Conservation (phyloP, 2,113 vertebrate species). For the Sphaerodactylus townsendi region DNA sequence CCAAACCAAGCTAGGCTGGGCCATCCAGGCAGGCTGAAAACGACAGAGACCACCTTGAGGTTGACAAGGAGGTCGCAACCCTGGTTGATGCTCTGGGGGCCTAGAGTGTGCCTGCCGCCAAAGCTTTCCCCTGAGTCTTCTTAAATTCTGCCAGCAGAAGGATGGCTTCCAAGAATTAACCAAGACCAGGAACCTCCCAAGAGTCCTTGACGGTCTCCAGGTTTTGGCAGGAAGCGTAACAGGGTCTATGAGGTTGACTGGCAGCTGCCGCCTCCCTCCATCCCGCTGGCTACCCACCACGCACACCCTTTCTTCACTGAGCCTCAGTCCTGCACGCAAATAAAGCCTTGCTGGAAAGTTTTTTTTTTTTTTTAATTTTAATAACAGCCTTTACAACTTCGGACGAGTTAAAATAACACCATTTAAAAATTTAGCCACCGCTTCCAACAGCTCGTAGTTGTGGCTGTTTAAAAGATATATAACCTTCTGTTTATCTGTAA, state of each 20-base stretch:
- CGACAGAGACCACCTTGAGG: neutral
- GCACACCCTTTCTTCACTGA: neutral
- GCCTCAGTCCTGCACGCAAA: neutral
- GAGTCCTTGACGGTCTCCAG: too few species aligned
- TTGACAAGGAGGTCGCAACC: neutral
- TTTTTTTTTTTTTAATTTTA: too few species aligned
- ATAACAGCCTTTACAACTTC: too few species aligned
- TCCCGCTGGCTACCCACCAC: neutral
- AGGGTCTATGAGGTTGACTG: neutral
- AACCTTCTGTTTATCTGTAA: too few species aligned
- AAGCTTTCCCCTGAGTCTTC: neutral
- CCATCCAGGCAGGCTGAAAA: neutral
- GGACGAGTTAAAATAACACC: too few species aligned
- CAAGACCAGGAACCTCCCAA: neutral
- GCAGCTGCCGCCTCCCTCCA: neutral
- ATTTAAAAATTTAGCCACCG: too few species aligned
- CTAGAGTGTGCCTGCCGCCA: too few species aligned
- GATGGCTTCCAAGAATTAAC: neutral
- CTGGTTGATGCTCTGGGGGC: neutral
- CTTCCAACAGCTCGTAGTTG: too few species aligned
- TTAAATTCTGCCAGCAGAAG: neutral
- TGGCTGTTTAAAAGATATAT: too few species aligned
- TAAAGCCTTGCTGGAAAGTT: neutral
- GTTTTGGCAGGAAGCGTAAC: neutral
- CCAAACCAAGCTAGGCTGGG: too few species aligned